Conservation (phyloP, 2,888 invertebrate genomes). For the Zygaena filipendulae region DNA sequence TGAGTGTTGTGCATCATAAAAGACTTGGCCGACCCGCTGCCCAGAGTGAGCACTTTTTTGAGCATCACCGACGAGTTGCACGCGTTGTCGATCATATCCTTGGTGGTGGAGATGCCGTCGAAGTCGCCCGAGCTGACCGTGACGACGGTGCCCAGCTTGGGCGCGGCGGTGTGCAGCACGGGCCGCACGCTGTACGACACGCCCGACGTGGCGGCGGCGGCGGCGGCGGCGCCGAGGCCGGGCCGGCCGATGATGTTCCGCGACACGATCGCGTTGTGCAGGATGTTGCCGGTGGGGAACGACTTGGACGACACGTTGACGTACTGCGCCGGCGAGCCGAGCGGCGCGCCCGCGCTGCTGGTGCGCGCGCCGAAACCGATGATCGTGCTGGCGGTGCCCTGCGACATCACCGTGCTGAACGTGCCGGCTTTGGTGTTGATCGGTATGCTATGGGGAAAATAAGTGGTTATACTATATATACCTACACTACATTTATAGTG, state of each 20-base stretch:
- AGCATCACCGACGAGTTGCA: slow-evolving; percentile 64
- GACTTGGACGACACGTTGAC: slow-evolving; percentile 59
- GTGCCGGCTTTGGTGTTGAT: slow-evolving; percentile 52
- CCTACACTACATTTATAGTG: no score
- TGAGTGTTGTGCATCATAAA: slow-evolving; percentile 65
- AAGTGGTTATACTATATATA: no score
- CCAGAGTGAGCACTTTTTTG: slow-evolving; percentile 59
- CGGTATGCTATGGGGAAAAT: no score
- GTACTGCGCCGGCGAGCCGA: slow-evolving; percentile 50
- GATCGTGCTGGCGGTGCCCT: slow-evolving; percentile 56
- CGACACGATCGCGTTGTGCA: slow-evolving; percentile 62
- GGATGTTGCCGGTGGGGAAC: slow-evolving; percentile 59
- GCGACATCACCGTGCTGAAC: slow-evolving; percentile 59
- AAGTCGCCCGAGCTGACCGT: slow-evolving; percentile 39
- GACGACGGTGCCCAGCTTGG: slow-evolving; percentile 43
- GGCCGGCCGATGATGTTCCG: slow-evolving; percentile 52
- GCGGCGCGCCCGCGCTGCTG: slow-evolving; percentile 43
- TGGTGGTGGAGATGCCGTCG: slow-evolving; percentile 54
- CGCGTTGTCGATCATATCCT: slow-evolving; percentile 63
- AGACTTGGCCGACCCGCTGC: slow-evolving; percentile 54
- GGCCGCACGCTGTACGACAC: slow-evolving; percentile 51
- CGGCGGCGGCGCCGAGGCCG: slow-evolving; percentile 27
- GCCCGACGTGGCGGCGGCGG: slow-evolving; percentile 32
- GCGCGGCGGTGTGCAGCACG: slow-evolving; percentile 36
- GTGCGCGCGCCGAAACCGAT: slow-evolving; percentile 57